Conservation (phyloP, 1,140 invertebrate genomes). For the Diachasmimorpha longicaudata region DNA sequence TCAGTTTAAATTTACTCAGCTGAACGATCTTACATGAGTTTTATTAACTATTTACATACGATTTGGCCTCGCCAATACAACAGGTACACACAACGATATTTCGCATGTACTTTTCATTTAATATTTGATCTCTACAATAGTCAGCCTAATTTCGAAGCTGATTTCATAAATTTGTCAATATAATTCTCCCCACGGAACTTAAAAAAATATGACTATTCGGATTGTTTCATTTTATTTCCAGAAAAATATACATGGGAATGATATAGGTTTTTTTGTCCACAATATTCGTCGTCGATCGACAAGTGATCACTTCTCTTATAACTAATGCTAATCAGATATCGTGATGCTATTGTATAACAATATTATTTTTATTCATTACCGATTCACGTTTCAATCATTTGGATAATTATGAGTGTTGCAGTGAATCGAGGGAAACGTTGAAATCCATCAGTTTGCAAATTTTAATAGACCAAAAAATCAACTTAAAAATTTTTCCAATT, state of each 20-base stretch:
- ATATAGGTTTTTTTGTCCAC: conserved; percentile 1
- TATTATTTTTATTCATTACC: neutral
- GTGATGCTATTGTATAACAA: conserved; percentile 1
- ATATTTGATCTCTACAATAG: neutral
- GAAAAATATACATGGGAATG: conserved; percentile 29
- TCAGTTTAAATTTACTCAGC: neutral
- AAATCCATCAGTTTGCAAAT: neutral
- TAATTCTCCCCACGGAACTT: neutral
- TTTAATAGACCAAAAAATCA: too few species aligned
- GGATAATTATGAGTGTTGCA: neutral
- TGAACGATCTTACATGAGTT: too few species aligned
- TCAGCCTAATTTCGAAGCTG: neutral
- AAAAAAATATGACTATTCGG: neutral
- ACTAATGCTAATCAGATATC: neutral
- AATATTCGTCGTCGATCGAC: conserved; percentile 1
- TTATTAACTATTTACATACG: neutral
- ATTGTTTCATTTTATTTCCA: conserved; percentile 20
- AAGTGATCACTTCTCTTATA: neutral
- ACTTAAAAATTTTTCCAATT: too few species aligned
- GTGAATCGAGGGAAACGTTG: too few species aligned
- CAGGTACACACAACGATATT: neutral
- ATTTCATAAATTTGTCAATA: neutral
- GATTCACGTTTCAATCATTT: neutral
- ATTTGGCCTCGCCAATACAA: neutral
- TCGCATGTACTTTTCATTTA: neutral